Conservation (phyloP, 2,888 invertebrate genomes). For the Sisyra nigra region DNA sequence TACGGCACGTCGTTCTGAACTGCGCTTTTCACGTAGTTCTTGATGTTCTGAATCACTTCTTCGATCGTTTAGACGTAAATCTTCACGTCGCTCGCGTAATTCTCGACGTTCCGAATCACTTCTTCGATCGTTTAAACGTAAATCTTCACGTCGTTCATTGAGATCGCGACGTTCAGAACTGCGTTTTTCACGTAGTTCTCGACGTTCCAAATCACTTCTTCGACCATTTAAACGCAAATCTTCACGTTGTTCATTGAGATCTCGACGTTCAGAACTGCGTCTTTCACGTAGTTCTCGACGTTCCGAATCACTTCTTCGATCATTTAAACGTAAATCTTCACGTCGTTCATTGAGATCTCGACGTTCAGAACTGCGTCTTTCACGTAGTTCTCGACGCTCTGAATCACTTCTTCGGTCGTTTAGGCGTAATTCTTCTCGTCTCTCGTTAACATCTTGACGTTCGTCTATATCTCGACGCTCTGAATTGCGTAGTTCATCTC, state of each 20-base stretch:
- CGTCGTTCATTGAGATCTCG: neutral
- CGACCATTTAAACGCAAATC: neutral
- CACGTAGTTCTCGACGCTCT: neutral
- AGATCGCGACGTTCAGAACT: neutral
- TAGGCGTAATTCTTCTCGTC: neutral
- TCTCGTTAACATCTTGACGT: neutral
- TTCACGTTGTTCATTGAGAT: neutral
- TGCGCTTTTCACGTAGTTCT: neutral
- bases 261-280: neutral
- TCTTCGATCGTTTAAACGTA: too few relatives aligned
- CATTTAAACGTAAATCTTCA: neutral
- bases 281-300: neutral
- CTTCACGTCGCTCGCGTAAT: too few relatives aligned
- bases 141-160: neutral
- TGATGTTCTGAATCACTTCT: too few relatives aligned
- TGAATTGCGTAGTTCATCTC: too few relatives aligned
- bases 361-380: neutral
- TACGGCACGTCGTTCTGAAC: neutral
- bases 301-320: neutral
- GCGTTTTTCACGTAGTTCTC: neutral
- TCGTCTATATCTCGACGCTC: neutral
- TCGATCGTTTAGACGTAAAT: too few relatives aligned
- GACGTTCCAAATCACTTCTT: neutral
- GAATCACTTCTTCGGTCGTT: neutral
- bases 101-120: neutral